Percentiles rank a stretch among this genome's conserved stretches.
These are phyloP conservation scores for Tachysurus fulvidraco DNA, from an alignment of 2,113 vertebrate species.

Conservation along the genomic window DNA sequence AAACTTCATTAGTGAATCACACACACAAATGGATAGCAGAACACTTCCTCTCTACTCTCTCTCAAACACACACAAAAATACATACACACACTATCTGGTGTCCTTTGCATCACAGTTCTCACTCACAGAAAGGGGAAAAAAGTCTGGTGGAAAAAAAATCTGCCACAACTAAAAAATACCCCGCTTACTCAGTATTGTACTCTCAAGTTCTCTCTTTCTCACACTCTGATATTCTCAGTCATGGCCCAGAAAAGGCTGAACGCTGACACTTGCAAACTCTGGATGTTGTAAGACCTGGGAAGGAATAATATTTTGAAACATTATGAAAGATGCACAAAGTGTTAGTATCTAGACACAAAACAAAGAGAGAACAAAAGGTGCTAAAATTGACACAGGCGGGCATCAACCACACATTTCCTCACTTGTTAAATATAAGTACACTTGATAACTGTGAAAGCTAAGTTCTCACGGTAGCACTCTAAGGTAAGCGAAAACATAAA, in stretches of 20 bases:
- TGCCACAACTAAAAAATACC: constrained; percentile 59
- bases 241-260: constrained; percentile 44
- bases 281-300: constrained; percentile 43
- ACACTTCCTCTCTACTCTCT: constrained; percentile 48
- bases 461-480: constrained; percentile 42
- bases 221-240: constrained; percentile 49
- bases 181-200: constrained; percentile 54
- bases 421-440: neutral
- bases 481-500: constrained; percentile 4
- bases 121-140: constrained; percentile 43
- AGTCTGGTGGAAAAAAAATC: constrained; percentile 39
- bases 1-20: constrained; percentile 77
- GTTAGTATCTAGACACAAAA: neutral
- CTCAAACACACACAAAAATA: constrained; percentile 36
- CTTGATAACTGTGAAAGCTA: neutral
- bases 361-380: neutral
- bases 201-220: constrained; percentile 57
- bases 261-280: constrained; percentile 48
- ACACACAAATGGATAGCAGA: constrained; percentile 43
- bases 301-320: constrained; percentile 13
- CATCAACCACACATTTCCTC: neutral
- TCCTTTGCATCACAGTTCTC: constrained; percentile 53
- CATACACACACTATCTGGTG: constrained; percentile 42
- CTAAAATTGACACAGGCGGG: neutral
- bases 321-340: neutral